A percentile compares a stretch with the other conserved stretches of the same genome.
These are phyloP conservation scores for Poliocrania exsul DNA, from an alignment of 2,797 vertebrate species.

Conservation along the genomic window DNA sequence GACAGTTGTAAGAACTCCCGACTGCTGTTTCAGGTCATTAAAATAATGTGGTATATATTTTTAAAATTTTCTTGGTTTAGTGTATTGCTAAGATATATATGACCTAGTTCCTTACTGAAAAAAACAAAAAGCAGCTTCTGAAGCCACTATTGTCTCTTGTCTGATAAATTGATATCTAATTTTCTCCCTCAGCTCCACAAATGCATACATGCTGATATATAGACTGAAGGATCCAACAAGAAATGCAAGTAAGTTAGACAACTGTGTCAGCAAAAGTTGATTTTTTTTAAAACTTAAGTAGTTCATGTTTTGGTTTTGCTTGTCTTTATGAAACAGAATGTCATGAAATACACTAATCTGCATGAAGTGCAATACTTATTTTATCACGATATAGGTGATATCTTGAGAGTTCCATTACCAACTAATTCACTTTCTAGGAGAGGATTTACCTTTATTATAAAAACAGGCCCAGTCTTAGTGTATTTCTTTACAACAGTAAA, in stretches of 20 bases:
- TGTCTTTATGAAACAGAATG: background rate
- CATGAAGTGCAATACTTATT: background rate
- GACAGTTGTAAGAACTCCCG: background rate
- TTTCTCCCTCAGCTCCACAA: constrained; percentile 88
- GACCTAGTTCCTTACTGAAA: background rate
- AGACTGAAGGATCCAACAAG: constrained; percentile 92
- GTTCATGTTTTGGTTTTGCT: background rate
- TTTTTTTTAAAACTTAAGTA: background rate
- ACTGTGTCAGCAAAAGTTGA: background rate
- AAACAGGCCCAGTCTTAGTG: background rate
- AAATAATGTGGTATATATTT: background rate
- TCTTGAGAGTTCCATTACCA: background rate
- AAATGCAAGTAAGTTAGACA: constrained; percentile 93
- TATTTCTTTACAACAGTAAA: background rate
- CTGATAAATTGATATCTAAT: background rate
- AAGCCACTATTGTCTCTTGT: background rate
- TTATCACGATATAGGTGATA: background rate
- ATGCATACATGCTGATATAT: constrained; percentile 99
- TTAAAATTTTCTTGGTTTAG: background rate
- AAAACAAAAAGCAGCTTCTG: background rate
- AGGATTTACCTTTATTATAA: background rate
- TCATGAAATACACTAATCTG: background rate
- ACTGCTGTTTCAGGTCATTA: background rate
- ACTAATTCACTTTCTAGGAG: background rate
- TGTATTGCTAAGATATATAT: background rate